A percentile compares a stretch with the other conserved stretches of the same genome.
phyloP scores from a whole-genome alignment of 2,888 invertebrate genomes.

The Agrochola litura region DNA sequence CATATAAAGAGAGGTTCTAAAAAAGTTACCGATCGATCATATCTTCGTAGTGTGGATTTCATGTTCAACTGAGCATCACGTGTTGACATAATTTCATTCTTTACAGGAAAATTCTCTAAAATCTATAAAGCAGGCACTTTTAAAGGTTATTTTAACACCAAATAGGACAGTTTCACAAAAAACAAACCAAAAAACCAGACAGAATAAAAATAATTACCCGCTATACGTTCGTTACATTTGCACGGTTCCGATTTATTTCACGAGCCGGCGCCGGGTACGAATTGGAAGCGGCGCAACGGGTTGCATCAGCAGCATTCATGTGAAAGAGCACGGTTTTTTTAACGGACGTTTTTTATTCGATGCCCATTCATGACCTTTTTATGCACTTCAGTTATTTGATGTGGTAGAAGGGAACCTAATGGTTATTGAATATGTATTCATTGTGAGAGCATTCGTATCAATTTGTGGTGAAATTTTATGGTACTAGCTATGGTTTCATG shows the following conservation, averaged over 20 bases:
- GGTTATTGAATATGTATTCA: conserved; percentile 16
- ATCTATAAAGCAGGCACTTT: not conserved
- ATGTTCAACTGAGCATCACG: not conserved
- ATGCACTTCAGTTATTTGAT: conserved; percentile 55
- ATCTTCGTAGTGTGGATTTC: not conserved
- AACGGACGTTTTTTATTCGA: conserved; percentile 61
- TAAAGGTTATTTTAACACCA: not conserved
- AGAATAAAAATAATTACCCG: conserved; percentile 41
- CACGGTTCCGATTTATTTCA: conserved; percentile 70
- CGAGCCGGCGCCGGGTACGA: conserved; percentile 47
- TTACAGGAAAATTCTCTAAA: no score
- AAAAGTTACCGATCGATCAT: not conserved
- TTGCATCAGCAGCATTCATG: conserved; percentile 71
- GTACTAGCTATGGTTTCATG: no score
- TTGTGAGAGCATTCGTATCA: not conserved
- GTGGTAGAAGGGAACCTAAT: conserved; percentile 22
- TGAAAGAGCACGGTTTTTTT: conserved; percentile 69
- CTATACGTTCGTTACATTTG: conserved; percentile 61
- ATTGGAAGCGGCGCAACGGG: conserved; percentile 57
- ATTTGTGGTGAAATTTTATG: not conserved
- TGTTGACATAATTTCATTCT: not conserved
- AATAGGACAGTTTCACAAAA: conserved; percentile 9
- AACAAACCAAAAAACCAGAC: not conserved
- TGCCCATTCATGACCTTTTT: conserved; percentile 60
- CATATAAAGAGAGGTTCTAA: no score